phyloP scores from a whole-genome alignment of 2,888 invertebrate genomes.

The Pinctada fucata region DNA sequence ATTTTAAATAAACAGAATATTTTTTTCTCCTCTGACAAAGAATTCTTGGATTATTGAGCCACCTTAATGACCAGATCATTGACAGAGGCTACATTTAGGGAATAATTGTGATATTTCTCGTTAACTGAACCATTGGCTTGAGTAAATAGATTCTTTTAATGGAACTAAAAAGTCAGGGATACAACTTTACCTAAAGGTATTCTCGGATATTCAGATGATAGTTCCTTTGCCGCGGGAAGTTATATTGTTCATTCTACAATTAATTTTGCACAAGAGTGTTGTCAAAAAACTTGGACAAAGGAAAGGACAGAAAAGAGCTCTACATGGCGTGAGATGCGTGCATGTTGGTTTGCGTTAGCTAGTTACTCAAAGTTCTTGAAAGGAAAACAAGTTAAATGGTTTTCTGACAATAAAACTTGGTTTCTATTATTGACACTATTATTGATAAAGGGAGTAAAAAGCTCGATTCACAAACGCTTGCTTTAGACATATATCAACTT shows the following conservation, averaged over 20 bases:
- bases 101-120: no score
- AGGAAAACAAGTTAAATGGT: conserved; percentile 13
- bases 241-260: conserved; percentile 18
- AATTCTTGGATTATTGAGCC: no score
- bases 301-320: conserved; percentile 1
- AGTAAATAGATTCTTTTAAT: no score
- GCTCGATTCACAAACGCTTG: conserved; percentile 15
- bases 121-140: no score
- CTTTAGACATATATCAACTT: conserved; percentile 2
- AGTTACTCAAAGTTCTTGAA: background rate
- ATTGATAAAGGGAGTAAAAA: conserved; percentile 26
- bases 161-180: no score
- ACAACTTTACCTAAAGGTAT: no score
- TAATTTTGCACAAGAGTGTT: background rate
- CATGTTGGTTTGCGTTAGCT: background rate
- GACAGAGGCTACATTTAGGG: no score
- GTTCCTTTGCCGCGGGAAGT: conserved; percentile 9
- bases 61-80: no score
- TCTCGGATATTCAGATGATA: conserved; percentile 25
- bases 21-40: no score
- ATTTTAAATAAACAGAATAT: no score
- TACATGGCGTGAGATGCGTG: conserved; percentile 14
- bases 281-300: conserved; percentile 19
- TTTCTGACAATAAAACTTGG: conserved; percentile 25
- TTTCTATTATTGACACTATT: conserved; percentile 21